Evolutionary conservation across 2,797 vertebrate species (phyloP).

Genomic region (Lateolabrax maculatus): DNA sequence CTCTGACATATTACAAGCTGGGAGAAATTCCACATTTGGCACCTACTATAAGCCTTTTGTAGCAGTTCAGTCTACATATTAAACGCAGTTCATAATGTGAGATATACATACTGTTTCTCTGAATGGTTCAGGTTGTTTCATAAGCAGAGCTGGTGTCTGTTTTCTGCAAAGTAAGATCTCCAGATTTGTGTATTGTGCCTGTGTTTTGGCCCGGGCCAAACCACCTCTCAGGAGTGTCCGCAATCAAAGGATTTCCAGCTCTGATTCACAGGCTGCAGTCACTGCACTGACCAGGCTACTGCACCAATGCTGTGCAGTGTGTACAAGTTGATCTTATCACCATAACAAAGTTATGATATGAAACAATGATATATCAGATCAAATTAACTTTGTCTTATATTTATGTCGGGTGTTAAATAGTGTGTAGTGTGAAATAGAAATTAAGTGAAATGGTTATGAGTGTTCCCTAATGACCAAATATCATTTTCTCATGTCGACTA

Average conservation of each 20-base stretch:
- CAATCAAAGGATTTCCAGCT: slow-evolving; percentile 74
- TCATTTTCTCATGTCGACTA: not conserved
- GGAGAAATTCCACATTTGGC: slow-evolving; percentile 4
- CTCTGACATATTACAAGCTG: slow-evolving; percentile 29
- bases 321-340: not conserved
- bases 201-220: slow-evolving; percentile 43
- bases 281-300: slow-evolving; percentile 27
- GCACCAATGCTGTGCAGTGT: not conserved
- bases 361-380: too few relatives aligned
- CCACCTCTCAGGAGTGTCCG: slow-evolving; percentile 59
- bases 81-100: not conserved
- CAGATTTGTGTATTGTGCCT: slow-evolving; percentile 28
- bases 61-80: not conserved
- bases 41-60: not conserved
- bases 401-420: not conserved
- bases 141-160: slow-evolving; percentile 6
- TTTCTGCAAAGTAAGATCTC: slow-evolving; percentile 43
- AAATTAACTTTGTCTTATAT: not conserved
- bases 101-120: not conserved
- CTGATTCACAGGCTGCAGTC: slow-evolving; percentile 60
- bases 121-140: not conserved
- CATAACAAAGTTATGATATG: too few relatives aligned
- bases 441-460: not conserved
- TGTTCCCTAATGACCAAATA: not conserved
- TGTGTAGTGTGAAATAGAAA: not conserved